phyloP scores from a whole-genome alignment of 2,113 vertebrate genomes.

The Sigmodon hispidus region DNA sequence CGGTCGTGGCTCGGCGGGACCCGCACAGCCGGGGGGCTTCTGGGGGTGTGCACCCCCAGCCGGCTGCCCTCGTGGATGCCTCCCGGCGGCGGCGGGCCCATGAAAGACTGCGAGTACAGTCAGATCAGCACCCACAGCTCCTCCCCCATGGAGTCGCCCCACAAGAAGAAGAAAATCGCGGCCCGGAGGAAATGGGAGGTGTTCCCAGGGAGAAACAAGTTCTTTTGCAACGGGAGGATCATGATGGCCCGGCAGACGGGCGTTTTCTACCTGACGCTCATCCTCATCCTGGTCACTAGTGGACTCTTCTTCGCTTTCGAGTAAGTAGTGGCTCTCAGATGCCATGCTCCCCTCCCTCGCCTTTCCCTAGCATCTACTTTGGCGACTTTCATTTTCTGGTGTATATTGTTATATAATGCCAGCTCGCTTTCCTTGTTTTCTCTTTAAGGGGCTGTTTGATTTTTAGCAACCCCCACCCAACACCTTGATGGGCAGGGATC shows the following conservation, averaged over 20 bases:
- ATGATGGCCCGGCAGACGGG: slow-evolving; percentile 99
- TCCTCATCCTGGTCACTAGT: slow-evolving; percentile 97
- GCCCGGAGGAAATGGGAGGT: slow-evolving; percentile 96
- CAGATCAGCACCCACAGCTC: slow-evolving; percentile 97
- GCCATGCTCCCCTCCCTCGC: not conserved
- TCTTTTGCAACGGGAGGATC: slow-evolving; percentile 97
- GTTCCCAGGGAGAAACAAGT: slow-evolving; percentile 98
- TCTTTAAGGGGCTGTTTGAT: not conserved
- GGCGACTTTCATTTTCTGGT: slow-evolving; percentile 60
- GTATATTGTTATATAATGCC: slow-evolving; percentile 71
- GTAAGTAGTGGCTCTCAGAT: slow-evolving; percentile 89
- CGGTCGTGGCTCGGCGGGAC: slow-evolving; percentile 70
- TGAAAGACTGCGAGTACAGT: slow-evolving; percentile 98
- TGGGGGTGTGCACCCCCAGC: slow-evolving; percentile 83
- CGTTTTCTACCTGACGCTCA: slow-evolving; percentile 98
- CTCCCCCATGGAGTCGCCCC: slow-evolving; percentile 97
- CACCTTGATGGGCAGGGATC: not conserved
- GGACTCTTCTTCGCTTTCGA: slow-evolving; percentile 99
- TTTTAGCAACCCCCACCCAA: not conserved
- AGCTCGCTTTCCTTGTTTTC: not conserved
- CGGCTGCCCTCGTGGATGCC: slow-evolving; percentile 89
- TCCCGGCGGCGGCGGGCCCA: slow-evolving; percentile 96
- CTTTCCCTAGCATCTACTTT: not conserved
- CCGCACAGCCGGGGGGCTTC: slow-evolving; percentile 81
- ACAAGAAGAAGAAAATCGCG: slow-evolving; percentile 91